These are phyloP conservation scores for Narcine bancroftii DNA, from an alignment of 2,113 vertebrate species.

Conservation along the genomic window DNA sequence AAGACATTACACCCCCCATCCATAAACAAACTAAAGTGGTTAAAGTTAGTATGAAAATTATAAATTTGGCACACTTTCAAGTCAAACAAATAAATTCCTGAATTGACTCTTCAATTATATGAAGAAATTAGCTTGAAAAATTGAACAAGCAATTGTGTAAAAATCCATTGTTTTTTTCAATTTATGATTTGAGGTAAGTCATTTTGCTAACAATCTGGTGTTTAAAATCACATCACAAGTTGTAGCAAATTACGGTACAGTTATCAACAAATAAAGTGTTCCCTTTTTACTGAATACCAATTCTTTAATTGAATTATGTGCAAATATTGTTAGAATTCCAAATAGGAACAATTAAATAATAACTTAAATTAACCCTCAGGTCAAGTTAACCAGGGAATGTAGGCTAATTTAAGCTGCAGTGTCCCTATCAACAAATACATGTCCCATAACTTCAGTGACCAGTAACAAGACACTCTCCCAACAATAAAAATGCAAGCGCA, in stretches of 20 bases:
- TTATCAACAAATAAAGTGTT: conserved; percentile 11
- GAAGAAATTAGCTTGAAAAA: conserved; percentile 27
- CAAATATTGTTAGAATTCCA: conserved; percentile 29
- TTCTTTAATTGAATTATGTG: conserved; percentile 23
- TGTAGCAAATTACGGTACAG: conserved; percentile 43
- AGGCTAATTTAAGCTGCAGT: not conserved
- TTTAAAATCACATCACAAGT: conserved; percentile 16
- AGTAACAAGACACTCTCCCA: conserved; percentile 36
- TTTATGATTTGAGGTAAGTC: conserved; percentile 40
- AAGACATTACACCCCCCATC: conserved; percentile 44
- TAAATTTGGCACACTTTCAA: conserved; percentile 75
- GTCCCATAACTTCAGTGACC: conserved; percentile 83
- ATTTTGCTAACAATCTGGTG: conserved; percentile 17
- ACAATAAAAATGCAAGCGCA: conserved; percentile 26
- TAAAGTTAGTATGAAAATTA: conserved; percentile 64
- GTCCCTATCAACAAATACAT: conserved; percentile 45
- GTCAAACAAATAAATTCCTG: conserved; percentile 42
- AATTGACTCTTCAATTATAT: conserved; percentile 39
- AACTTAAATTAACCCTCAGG: conserved; percentile 31
- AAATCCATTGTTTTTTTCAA: conserved; percentile 37
- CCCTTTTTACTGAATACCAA: conserved; percentile 29
- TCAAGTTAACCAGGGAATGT: conserved; percentile 9
- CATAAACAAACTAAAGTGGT: conserved; percentile 55
- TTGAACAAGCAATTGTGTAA: conserved; percentile 38
- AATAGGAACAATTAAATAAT: conserved; percentile 21